These are phyloP conservation scores for Mormoops blainvillei DNA, from an alignment of 2,113 vertebrate genomes.

Conservation along the genomic window DNA sequence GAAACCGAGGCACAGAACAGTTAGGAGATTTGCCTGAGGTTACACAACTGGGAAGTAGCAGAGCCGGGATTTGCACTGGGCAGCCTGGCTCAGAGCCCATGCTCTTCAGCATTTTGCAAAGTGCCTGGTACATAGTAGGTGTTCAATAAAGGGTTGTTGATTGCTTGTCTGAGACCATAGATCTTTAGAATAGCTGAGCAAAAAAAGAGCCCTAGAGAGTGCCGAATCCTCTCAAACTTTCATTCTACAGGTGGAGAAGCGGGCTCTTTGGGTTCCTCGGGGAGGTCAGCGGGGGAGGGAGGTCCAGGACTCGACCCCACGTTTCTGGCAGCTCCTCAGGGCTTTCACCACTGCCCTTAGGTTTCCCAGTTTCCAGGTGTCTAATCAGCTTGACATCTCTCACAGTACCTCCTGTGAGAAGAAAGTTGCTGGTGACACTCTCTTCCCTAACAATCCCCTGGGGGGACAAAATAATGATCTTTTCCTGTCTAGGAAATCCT, in stretches of 20 bases:
- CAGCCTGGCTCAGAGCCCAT: not conserved
- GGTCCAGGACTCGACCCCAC: not conserved
- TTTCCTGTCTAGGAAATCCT: not conserved
- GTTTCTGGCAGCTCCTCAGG: not conserved
- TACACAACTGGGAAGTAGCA: not conserved
- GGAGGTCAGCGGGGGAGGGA: not conserved
- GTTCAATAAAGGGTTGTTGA: not conserved
- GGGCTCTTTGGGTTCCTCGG: not conserved
- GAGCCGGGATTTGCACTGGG: not conserved
- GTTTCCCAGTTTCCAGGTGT: not conserved
- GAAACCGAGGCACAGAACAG: not conserved
- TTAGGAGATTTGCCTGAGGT: not conserved
- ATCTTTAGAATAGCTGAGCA: not conserved
- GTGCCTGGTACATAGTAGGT: not conserved
- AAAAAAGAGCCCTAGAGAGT: not conserved
- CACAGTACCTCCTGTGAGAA: not conserved
- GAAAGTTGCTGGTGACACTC: not conserved
- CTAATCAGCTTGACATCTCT: not conserved
- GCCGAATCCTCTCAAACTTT: not conserved
- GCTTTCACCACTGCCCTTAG: not conserved
- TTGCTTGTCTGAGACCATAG: not conserved
- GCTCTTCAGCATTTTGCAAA: not conserved
- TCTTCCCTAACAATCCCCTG: not conserved
- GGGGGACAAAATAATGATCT: slow-evolving; percentile 48
- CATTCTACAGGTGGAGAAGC: not conserved